Evolutionary conservation across 1,140 invertebrate species (phyloP), one percentile per base, ranked within the genome.

Genomic region (Drosophila hydei): DNA sequence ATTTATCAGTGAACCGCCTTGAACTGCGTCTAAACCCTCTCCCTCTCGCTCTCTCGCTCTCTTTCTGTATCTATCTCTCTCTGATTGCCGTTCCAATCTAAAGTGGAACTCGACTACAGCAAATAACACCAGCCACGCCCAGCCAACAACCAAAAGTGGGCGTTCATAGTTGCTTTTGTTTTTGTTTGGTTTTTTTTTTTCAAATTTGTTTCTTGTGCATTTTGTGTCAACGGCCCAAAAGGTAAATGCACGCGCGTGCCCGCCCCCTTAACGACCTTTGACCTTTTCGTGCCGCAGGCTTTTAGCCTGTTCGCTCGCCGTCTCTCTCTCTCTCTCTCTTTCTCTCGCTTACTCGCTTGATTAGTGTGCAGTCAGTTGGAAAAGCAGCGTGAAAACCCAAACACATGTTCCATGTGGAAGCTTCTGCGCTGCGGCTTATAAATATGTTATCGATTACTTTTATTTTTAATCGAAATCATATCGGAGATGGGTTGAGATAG

Each of bases 191-290:
- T 3, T 8, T 11, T 33, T 21, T 27, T 75, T 38, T 45, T 72
- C 27, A 33, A 33, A 33, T 33, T 33, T 33, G 30, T 33, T 73
- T 19, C 67, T 30, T 58, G 27, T 30, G 7, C 61, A 54, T 70
- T 75, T 73, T 79, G 73, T 76, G 73, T 80, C 77, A 84, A 84
- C 75, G 79, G 61, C 62, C 14, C 80, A 63, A 84, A 87, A 88
- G 81, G 83, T 88, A 87, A 87, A 87, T 67, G 83, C 61, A 72
- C 83, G 47, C 51, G n/a, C 38, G 8, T 27, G 42, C 42, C 18
- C 16, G 4, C 16, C 23, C 18, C 14, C 52, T 62, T 45, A 51
- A 47, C 68, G 80, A 87, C 63, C 81, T 83, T 87, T 87, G 81
- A 88, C 81, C 81, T 87, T 87, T 83, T 63, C 59, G 72, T 76